phyloP scores from a whole-genome alignment of 2,797 vertebrate genomes.

The Acestrorhynchus altus region DNA sequence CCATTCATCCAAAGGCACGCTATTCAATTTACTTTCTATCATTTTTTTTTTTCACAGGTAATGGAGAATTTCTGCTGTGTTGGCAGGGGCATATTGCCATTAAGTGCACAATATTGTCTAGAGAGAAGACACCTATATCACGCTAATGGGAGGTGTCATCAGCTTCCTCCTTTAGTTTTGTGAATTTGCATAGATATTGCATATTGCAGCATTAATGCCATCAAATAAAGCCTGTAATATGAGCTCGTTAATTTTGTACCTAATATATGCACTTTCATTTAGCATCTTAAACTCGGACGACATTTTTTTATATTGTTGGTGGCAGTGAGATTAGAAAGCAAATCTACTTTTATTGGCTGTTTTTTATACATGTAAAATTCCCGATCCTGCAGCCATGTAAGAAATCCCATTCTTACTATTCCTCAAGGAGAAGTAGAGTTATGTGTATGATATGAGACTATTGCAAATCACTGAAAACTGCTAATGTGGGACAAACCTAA shows the following conservation, averaged over 20 bases:
- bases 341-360: slow-evolving; percentile 9
- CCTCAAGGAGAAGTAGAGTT: neutral
- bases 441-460: neutral
- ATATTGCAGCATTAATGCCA: slow-evolving; percentile 51
- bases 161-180: slow-evolving; percentile 36
- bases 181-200: slow-evolving; percentile 61
- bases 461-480: neutral
- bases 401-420: neutral
- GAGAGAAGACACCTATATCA: slow-evolving; percentile 50
- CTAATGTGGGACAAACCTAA: neutral
- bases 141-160: slow-evolving; percentile 41
- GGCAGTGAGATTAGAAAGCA: slow-evolving; percentile 6
- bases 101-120: slow-evolving; percentile 56
- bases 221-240: slow-evolving; percentile 33
- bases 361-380: neutral
- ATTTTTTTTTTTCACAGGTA: slow-evolving; percentile 40
- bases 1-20: slow-evolving; percentile 46
- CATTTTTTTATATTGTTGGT: neutral
- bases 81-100: slow-evolving; percentile 45
- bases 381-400: neutral
- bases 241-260: slow-evolving; percentile 56
- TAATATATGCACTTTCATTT: slow-evolving; percentile 47
- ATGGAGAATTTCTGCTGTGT: slow-evolving; percentile 50
- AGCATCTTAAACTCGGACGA: slow-evolving; percentile 4
- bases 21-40: slow-evolving; percentile 59